Base-by-base conservation (phyloP, 2,888 invertebrate species). In the Eilema griseolum region DNA sequence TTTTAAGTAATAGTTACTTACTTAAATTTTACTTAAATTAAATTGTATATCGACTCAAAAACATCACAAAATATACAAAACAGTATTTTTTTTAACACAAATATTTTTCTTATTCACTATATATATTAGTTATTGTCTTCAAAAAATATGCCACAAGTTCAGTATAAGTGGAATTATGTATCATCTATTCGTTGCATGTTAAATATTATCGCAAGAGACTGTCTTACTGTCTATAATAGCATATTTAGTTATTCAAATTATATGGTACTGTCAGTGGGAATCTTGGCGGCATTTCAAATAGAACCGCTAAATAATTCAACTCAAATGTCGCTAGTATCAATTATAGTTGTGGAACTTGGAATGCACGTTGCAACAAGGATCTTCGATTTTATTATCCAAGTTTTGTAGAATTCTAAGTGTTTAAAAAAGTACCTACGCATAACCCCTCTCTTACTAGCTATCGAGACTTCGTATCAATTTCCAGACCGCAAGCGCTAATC, bases 211-310 rank as follows among this genome's bases (percentile, higher is more conserved):
- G 10, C 20, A 16, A 46, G 72, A 75, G 82, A 31, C 88, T 90
- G 90, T 91, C 86, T 90, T 88, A 86, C 86, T 84, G 87, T 87
- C n/a, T n/a, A 28, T 89, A 89, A 90, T 89, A 85, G 88, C 86
- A 77, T 85, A 86, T 90, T 52, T 90, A 88, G 91, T 89, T 89
- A 91, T 90, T 89, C 87, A 90, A 92, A 86, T 88, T 88, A 87
- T 86, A 90, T 88, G 85, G 86, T 89, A 84, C 82, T 90, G 84
- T 87, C 84, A 86, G 85, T 83, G 72, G 83, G 86, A 88, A 86
- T 88, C 87, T 93, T 93, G 93, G 93, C 93, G 89, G 84, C 88
- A 87, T 89, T 91, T 93, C 93, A 93, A 93, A 89, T 88, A 83
- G 70, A 82, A 87, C 83, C 79, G 83, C 83, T 86, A 87, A 89